Evolutionary conservation across 2,113 vertebrate species (phyloP).

Genomic region (Periophthalmodon schlosseri): DNA sequence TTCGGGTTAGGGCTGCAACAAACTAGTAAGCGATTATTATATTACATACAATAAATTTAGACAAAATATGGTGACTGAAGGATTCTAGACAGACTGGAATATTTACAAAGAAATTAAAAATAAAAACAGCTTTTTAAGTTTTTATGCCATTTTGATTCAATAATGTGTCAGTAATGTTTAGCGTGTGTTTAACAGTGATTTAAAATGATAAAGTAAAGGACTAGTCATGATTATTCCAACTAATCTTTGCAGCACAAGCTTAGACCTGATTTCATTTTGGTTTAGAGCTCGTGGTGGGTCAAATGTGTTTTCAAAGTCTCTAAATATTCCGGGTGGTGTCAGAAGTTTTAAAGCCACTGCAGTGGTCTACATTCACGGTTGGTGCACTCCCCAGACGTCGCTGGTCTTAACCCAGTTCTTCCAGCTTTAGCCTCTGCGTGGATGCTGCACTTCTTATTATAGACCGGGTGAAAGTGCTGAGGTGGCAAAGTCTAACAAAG

Average conservation of each 20-base stretch:
- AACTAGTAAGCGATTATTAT: background rate
- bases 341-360: background rate
- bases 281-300: background rate
- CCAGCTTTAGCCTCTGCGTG: slow-evolving; percentile 39
- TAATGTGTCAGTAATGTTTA: too few relatives aligned
- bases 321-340: background rate
- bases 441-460: slow-evolving; percentile 41
- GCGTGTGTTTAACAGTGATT: background rate
- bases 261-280: background rate
- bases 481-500: slow-evolving; percentile 34
- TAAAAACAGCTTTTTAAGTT: background rate
- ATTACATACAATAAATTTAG: too few relatives aligned
- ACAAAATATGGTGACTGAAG: too few relatives aligned
- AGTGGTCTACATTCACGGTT: slow-evolving; percentile 12
- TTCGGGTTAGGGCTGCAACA: too few relatives aligned
- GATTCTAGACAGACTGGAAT: too few relatives aligned
- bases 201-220: too few relatives aligned
- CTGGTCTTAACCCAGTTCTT: slow-evolving; percentile 7
- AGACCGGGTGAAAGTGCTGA: slow-evolving; percentile 40
- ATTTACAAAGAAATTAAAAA: too few relatives aligned
- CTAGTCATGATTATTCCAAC: background rate
- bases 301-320: background rate
- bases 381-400: background rate
- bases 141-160: background rate
- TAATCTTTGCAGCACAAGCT: background rate